These are phyloP conservation scores for Cirrhinus molitorella DNA, from an alignment of 2,797 vertebrate species.

Conservation along the genomic window DNA sequence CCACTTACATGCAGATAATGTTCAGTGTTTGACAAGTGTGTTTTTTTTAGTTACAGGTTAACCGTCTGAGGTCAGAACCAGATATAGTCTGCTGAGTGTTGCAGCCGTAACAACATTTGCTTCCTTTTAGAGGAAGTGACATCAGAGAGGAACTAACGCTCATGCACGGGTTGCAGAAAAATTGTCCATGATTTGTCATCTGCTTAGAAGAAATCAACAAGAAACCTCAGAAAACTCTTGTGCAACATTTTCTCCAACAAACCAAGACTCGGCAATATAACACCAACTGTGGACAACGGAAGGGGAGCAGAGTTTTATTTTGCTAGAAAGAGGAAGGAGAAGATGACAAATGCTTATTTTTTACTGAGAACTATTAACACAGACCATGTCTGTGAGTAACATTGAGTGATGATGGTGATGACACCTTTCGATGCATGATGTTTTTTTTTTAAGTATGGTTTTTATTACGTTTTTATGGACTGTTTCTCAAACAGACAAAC, in stretches of 20 bases:
- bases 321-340: slow-evolving; percentile 86
- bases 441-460: slow-evolving; percentile 59
- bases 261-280: slow-evolving; percentile 85
- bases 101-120: slow-evolving; percentile 84
- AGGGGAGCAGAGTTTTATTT: slow-evolving; percentile 93
- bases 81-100: slow-evolving; percentile 61
- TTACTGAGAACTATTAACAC: slow-evolving; percentile 88
- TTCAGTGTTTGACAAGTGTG: slow-evolving; percentile 12
- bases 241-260: slow-evolving; percentile 56
- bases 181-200: slow-evolving; percentile 84
- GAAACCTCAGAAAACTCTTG: slow-evolving; percentile 58
- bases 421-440: slow-evolving; percentile 63
- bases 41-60: slow-evolving; percentile 42
- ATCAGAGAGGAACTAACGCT: slow-evolving; percentile 93
- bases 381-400: slow-evolving; percentile 75
- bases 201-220: slow-evolving; percentile 56
- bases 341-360: slow-evolving; percentile 75
- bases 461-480: slow-evolving; percentile 83
- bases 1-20: neutral
- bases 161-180: slow-evolving; percentile 91
- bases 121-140: slow-evolving; percentile 93
- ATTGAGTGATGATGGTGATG: slow-evolving; percentile 44
- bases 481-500: slow-evolving; percentile 78
- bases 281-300: slow-evolving; percentile 58
- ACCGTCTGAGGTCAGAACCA: slow-evolving; percentile 36